A percentile compares a stretch with the other conserved stretches of the same genome.
Evolutionary conservation across 2,113 vertebrate species (phyloP).

Genomic region (Piaya cayana): DNA sequence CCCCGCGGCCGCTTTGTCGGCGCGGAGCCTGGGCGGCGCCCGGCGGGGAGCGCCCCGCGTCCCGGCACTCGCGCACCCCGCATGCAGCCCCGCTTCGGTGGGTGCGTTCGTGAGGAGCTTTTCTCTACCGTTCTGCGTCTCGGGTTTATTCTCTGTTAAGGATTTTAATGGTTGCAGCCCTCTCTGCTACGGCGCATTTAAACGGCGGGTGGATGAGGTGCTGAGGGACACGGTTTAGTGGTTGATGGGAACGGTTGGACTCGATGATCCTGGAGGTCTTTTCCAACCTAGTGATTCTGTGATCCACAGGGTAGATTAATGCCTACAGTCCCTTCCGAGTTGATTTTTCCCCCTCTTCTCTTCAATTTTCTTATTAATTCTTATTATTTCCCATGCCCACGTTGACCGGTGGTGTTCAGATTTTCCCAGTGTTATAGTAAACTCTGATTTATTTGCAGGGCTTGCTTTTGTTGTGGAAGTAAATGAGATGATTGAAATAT

Average conservation of each 20-base stretch:
- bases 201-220: too few relatives aligned
- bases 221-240: too few relatives aligned
- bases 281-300: too few relatives aligned
- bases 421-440: not conserved
- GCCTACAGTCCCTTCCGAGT: not conserved
- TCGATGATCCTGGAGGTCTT: too few relatives aligned
- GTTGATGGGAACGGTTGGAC: too few relatives aligned
- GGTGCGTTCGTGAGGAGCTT: conserved; percentile 28
- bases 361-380: not conserved
- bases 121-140: not conserved
- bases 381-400: not conserved
- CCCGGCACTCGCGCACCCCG: not conserved
- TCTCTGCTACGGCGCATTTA: not conserved
- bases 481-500: not conserved
- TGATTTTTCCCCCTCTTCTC: not conserved
- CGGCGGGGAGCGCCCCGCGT: not conserved
- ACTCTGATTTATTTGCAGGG: not conserved
- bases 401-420: not conserved
- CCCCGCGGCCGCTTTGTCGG: not conserved
- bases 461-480: not conserved
- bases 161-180: not conserved
- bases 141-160: not conserved
- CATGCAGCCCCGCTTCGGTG: conserved; percentile 70
- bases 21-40: conserved; percentile 20
- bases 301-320: not conserved